Conservation (phyloP, 2,888 invertebrate species). For the Trisateles emortualis region DNA sequence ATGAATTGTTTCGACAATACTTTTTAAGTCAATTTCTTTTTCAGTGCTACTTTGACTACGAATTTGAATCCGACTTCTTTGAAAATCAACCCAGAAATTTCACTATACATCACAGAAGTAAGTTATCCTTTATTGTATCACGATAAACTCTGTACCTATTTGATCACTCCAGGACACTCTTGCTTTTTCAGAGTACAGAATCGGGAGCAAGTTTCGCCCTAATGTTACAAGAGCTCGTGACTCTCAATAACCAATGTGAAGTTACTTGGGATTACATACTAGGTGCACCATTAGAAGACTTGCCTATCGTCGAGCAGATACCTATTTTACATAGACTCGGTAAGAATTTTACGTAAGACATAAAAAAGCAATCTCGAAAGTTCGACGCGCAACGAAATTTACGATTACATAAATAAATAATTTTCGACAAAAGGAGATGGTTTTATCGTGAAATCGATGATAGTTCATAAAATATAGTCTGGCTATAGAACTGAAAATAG, state of each 20-base stretch:
- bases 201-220: constrained; percentile 88
- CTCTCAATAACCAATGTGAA: constrained; percentile 92
- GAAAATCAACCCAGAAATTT: constrained; percentile 74
- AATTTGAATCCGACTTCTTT: constrained; percentile 71
- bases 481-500: neutral
- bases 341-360: constrained; percentile 49
- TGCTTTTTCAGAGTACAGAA: constrained; percentile 80
- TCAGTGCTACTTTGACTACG: constrained; percentile 75
- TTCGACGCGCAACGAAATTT: neutral
- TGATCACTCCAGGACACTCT: too few relatives aligned
- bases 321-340: constrained; percentile 91
- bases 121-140: constrained; percentile 25
- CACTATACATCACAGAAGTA: constrained; percentile 76
- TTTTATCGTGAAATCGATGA: neutral
- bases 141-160: neutral
- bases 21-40: neutral
- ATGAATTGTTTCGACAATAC: too few relatives aligned
- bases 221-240: constrained; percentile 90
- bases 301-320: constrained; percentile 94
- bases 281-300: constrained; percentile 91
- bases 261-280: constrained; percentile 90
- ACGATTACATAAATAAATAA: neutral
- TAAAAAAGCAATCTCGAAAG: neutral
- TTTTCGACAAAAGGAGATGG: neutral
- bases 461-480: neutral